Conservation (phyloP, 2,888 invertebrate species). For the Oscheius sp. region DNA sequence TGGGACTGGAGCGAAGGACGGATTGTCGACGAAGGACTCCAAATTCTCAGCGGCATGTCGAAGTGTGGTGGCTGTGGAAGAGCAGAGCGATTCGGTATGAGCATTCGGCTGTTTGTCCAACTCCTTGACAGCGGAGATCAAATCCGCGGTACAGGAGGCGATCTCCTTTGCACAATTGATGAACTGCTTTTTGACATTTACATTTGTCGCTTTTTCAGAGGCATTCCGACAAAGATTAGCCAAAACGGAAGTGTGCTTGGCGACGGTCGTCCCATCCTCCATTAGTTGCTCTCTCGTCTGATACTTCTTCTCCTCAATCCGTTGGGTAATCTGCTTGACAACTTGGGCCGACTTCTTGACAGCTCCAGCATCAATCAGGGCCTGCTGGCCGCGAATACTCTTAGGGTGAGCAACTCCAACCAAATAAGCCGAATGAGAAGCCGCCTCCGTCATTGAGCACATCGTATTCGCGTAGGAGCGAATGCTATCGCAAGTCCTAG, state of each 20-base stretch:
- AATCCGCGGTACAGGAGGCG: conserved; percentile 89
- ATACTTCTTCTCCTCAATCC: conserved; percentile 51
- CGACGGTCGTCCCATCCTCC: conserved; percentile 80
- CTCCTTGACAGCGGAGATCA: conserved; percentile 91
- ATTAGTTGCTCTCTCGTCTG: conserved; percentile 50
- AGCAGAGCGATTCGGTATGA: conserved; percentile 70
- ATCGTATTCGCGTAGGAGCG: conserved; percentile 84
- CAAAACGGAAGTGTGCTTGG: conserved; percentile 92
- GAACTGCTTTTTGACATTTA: conserved; percentile 88
- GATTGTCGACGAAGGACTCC: conserved; percentile 89
- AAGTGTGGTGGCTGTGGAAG: conserved; percentile 83
- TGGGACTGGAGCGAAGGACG: conserved; percentile 90
- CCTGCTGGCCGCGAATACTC: conserved; percentile 83
- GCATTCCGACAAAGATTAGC: conserved; percentile 94
- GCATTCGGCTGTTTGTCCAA: conserved; percentile 78
- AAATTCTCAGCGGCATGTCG: conserved; percentile 89
- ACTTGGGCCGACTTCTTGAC: conserved; percentile 87
- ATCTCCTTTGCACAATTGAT: conserved; percentile 97
- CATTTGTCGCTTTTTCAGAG: conserved; percentile 86
- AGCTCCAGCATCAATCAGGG: conserved; percentile 87
- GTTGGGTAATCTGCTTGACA: conserved; percentile 86
- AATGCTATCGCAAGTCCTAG: conserved; percentile 81
- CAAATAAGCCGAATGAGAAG: conserved; percentile 90
- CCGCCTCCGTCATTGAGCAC: conserved; percentile 88
- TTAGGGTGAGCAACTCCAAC: conserved; percentile 91